phyloP scores from a whole-genome alignment of 2,888 invertebrate species.

The Tridacna gigas region DNA sequence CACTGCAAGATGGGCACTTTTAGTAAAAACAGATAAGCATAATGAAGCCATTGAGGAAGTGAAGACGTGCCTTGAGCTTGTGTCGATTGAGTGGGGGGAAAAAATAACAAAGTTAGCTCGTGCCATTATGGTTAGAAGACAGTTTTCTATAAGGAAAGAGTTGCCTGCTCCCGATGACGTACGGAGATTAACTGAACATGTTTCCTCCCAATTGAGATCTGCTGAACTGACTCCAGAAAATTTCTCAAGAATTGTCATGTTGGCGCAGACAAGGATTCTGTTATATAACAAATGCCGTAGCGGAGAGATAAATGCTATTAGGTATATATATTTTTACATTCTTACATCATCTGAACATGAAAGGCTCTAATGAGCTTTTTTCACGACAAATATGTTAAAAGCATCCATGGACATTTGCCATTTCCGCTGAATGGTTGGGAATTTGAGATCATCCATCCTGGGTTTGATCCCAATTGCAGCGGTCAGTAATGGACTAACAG shows the following conservation, averaged over 20 bases:
- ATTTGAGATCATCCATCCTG: too few species aligned
- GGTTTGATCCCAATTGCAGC: too few species aligned
- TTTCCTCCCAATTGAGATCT: slow-evolving; percentile 22
- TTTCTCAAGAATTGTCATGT: slow-evolving; percentile 29
- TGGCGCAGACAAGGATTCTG: slow-evolving; percentile 52
- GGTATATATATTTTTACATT: too few species aligned
- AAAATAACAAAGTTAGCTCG: slow-evolving; percentile 28
- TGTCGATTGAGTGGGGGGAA: slow-evolving; percentile 37
- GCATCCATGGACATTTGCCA: too few species aligned
- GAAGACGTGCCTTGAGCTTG: slow-evolving; percentile 17
- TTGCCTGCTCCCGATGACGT: slow-evolving; percentile 37
- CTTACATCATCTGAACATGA: too few species aligned
- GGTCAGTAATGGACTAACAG: too few species aligned
- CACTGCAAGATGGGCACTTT: slow-evolving; percentile 27
- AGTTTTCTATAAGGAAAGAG: slow-evolving; percentile 14
- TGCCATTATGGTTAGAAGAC: slow-evolving; percentile 27
- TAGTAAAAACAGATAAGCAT: slow-evolving; percentile 38
- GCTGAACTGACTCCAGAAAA: slow-evolving; percentile 28
- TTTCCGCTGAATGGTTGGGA: too few species aligned
- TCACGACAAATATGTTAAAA: too few species aligned
- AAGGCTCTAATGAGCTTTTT: too few species aligned
- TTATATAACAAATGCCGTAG: slow-evolving; percentile 52
- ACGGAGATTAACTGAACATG: slow-evolving; percentile 31
- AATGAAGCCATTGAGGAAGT: slow-evolving; percentile 18
- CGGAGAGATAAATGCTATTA: slow-evolving; percentile 56